Evolutionary conservation across 2,113 vertebrate species (phyloP).

Genomic region (Romanogobio albipinnatus): DNA sequence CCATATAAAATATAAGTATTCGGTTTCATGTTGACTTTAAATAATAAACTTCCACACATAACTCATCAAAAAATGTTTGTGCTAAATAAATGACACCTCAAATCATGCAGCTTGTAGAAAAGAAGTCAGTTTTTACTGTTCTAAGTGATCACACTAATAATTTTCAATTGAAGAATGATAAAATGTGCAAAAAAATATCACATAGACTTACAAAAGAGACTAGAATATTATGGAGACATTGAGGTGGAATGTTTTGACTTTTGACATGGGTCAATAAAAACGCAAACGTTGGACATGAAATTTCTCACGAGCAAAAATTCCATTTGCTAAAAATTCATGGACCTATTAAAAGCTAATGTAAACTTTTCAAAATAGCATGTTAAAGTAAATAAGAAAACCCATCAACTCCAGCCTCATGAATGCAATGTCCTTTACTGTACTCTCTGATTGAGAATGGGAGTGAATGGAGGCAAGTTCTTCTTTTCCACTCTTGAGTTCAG

Average conservation of each 20-base stretch:
- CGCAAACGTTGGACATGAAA: too few relatives aligned
- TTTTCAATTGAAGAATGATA: too few relatives aligned
- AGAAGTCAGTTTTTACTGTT: neutral
- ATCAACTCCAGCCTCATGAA: neutral
- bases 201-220: neutral
- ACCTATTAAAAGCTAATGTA: neutral
- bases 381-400: neutral
- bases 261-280: too few relatives aligned
- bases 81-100: neutral
- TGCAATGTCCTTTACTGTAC: neutral
- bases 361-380: neutral
- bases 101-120: neutral
- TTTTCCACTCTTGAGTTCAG: neutral
- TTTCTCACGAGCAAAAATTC: too few relatives aligned
- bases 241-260: neutral
- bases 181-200: too few relatives aligned
- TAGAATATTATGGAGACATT: neutral
- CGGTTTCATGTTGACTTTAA: too few relatives aligned
- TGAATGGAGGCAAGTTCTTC: slow-evolving; percentile 17
- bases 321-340: too few relatives aligned
- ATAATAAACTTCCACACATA: neutral
- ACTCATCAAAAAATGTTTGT: neutral
- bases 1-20: too few relatives aligned
- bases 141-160: neutral
- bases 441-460: neutral